Conservation (phyloP, 2,113 vertebrate genomes). For the Chaetops frenatus region DNA sequence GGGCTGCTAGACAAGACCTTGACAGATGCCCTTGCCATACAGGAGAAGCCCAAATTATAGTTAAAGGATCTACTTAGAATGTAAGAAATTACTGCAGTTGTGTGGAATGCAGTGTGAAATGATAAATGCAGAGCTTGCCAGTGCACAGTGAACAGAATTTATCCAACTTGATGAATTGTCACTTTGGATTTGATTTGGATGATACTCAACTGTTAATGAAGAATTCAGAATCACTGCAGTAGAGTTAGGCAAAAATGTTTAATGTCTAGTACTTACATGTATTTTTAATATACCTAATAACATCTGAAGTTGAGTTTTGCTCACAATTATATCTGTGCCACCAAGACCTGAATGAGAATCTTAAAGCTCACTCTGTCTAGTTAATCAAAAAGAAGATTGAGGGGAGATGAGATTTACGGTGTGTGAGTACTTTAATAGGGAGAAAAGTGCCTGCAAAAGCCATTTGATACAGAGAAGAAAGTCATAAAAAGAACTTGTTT, state of each 20-base stretch:
- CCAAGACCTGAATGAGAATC: slow-evolving; percentile 23
- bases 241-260: slow-evolving; percentile 34
- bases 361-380: slow-evolving; percentile 21
- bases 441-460: slow-evolving; percentile 2
- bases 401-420: neutral
- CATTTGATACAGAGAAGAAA: slow-evolving; percentile 15
- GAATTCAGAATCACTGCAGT: neutral
- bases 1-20: neutral
- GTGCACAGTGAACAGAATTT: neutral
- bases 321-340: slow-evolving; percentile 47
- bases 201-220: neutral
- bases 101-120: neutral
- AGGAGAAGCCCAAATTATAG: neutral
- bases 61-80: neutral
- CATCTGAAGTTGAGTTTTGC: slow-evolving; percentile 57
- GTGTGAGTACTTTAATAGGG: neutral
- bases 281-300: slow-evolving; percentile 58
- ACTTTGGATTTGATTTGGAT: slow-evolving; percentile 47
- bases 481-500: neutral
- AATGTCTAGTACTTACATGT: slow-evolving; percentile 53
- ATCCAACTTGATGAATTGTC: slow-evolving; percentile 23
- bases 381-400: slow-evolving; percentile 39
- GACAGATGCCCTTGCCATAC: neutral
- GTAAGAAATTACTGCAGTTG: neutral
- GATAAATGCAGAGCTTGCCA: neutral